These are phyloP conservation scores for Drosophila pachea DNA, from an alignment of 1,140 invertebrate genomes.

Conservation along the genomic window DNA sequence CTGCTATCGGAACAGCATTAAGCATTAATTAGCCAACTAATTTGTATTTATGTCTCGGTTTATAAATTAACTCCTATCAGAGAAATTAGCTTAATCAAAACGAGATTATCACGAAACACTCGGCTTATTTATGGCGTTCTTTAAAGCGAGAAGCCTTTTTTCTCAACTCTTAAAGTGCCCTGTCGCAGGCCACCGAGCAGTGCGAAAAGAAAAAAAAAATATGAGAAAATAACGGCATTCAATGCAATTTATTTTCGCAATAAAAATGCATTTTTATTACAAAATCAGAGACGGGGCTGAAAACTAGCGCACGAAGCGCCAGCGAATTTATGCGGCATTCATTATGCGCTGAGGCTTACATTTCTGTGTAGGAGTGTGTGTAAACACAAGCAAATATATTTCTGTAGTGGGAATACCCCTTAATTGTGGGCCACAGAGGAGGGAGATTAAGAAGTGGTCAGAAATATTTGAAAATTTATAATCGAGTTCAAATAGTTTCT, in stretches of 20 bases:
- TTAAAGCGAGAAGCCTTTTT: not conserved
- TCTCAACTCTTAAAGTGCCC: not conserved
- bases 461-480: not conserved
- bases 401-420: constrained; percentile 1
- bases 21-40: constrained; percentile 56
- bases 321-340: constrained; percentile 64
- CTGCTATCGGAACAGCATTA: constrained; percentile 44
- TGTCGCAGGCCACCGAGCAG: constrained; percentile 15
- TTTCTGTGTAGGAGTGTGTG: constrained; percentile 1
- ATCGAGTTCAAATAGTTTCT: not conserved
- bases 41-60: constrained; percentile 37
- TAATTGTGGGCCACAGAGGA: not conserved
- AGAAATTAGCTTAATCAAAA: not conserved
- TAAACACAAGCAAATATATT: not conserved
- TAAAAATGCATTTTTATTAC: constrained; percentile 75
- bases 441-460: too few species aligned
- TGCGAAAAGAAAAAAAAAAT: constrained; percentile 23
- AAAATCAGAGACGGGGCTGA: constrained; percentile 61
- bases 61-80: not conserved
- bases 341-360: constrained; percentile 54
- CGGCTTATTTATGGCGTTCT: not conserved
- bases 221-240: constrained; percentile 30
- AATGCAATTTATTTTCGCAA: constrained; percentile 66
- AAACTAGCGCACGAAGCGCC: constrained; percentile 52
- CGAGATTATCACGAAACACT: not conserved